These are phyloP conservation scores for Drymodes brunneopygia DNA, from an alignment of 2,113 vertebrate genomes.

Conservation along the genomic window DNA sequence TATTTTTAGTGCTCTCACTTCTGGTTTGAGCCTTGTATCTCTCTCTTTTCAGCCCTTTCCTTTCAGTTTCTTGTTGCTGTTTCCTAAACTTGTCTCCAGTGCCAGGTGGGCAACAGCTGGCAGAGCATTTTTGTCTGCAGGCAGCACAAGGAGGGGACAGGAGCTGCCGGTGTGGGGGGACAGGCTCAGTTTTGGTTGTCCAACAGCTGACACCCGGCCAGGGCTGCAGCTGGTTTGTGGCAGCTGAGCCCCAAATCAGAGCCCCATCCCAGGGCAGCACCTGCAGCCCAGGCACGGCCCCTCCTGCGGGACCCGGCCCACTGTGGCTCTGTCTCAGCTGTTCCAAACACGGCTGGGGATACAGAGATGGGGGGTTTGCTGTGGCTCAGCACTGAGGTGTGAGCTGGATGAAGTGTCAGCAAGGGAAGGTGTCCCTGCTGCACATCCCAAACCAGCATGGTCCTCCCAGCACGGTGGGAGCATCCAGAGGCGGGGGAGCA, in stretches of 20 bases:
- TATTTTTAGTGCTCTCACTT: neutral
- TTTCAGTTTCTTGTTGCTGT: constrained; percentile 35
- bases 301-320: neutral
- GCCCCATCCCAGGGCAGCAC: neutral
- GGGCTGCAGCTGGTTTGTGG: neutral
- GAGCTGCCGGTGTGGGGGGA: neutral
- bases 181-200: neutral
- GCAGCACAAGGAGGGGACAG: neutral
- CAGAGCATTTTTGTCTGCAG: constrained; percentile 5
- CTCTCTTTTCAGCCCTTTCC: neutral
- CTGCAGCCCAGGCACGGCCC: fast-evolving
- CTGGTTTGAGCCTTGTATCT: neutral
- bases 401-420: neutral
- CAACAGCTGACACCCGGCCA: neutral
- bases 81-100: neutral
- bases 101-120: constrained; percentile 55
- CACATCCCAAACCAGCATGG: fast-evolving
- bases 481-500: neutral
- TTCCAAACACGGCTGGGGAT: fast-evolving
- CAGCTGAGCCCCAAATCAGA: neutral
- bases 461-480: neutral
- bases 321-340: fast-evolving
- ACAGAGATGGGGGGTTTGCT: neutral
- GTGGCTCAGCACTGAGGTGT: neutral
- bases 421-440: neutral